Evolutionary conservation across 1,140 invertebrate genomes (phyloP), one percentile per base, ranked within the genome.

Genomic region (Drosophila punjabiensis): DNA sequence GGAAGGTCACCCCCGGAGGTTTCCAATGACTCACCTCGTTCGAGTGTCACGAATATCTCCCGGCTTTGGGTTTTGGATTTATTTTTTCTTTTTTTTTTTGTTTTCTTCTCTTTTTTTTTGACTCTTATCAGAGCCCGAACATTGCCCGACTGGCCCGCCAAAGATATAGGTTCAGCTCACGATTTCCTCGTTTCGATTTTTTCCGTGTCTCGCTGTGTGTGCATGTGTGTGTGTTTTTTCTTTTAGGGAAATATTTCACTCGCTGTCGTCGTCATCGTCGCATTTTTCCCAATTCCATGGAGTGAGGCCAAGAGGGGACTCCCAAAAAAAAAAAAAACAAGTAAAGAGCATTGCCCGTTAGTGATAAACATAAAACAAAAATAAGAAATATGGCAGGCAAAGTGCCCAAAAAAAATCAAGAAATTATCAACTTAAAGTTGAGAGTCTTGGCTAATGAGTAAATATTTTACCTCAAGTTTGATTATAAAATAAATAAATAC

Each of bases 11-110:
- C 20, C 41, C 55, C 24, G 11, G 64, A 18, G 37, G 24, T 62
- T 77, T 69, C 30, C 87, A 81, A 87, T 87, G 84, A 87, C 71
- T 87, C 84, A 87, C 67, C 79, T 70, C 82, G 84, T 88, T 81
- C 81, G 76, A 78, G 74, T 88, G 80, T 88, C 84, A 81, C 62
- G 61, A 56, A 24, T 47, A 55, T 52, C 62, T 56, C 41, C 41
- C 14, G 37, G 50, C 39, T 48, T 71, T 76, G 62, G 75, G 64
- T 53, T 74, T 58, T 58, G 39, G 47, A n/a, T 65, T 52, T 39
- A 8, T 14, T n/a, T 43, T 37, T 53, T 53, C 1, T 65, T 55
- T 59, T 59, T 32, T 13, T 60, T 43, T 33, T 35, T n/a, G n/a
- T n/a, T 65, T 76, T 81, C 28, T 28, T 18, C 4, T 18, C 4